phyloP scores from a whole-genome alignment of 2,888 invertebrate genomes.

The Phasia obesa region DNA sequence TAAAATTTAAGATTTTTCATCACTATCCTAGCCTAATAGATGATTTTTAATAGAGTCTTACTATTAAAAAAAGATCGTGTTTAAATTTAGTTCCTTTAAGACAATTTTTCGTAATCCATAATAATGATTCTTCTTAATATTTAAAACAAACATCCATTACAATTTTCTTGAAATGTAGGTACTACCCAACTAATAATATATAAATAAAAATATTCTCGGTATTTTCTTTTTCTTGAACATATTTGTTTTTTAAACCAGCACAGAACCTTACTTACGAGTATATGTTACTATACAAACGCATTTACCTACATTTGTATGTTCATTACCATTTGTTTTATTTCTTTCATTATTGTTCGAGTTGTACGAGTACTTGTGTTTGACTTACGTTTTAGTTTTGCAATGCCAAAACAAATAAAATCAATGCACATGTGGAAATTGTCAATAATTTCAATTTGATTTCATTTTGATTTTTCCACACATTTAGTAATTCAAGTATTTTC shows the following conservation, averaged over 20 bases:
- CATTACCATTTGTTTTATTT: slow-evolving; percentile 69
- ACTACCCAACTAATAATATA: no score
- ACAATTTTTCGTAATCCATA: no score
- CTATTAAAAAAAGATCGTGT: no score
- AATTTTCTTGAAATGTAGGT: no score
- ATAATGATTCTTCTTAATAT: no score
- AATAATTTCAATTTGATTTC: slow-evolving; percentile 81
- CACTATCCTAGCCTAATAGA: no score
- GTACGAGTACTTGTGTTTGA: slow-evolving; percentile 59
- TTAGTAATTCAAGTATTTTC: slow-evolving; percentile 44
- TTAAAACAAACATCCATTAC: no score
- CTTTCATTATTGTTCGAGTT: slow-evolving; percentile 52
- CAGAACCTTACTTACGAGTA: not conserved
- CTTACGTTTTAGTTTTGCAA: slow-evolving; percentile 70
- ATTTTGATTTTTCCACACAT: slow-evolving; percentile 78
- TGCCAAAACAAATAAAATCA: slow-evolving; percentile 73
- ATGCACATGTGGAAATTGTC: slow-evolving; percentile 80
- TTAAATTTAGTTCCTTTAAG: no score
- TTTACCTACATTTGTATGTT: not conserved
- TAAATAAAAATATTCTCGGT: no score
- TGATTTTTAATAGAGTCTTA: no score
- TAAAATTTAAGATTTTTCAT: no score
- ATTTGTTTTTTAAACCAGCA: slow-evolving; percentile 6
- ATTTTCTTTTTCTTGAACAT: not conserved
- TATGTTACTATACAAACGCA: not conserved